These are phyloP conservation scores for Canis aureus DNA, from an alignment of 2,113 vertebrate species.

Conservation along the genomic window DNA sequence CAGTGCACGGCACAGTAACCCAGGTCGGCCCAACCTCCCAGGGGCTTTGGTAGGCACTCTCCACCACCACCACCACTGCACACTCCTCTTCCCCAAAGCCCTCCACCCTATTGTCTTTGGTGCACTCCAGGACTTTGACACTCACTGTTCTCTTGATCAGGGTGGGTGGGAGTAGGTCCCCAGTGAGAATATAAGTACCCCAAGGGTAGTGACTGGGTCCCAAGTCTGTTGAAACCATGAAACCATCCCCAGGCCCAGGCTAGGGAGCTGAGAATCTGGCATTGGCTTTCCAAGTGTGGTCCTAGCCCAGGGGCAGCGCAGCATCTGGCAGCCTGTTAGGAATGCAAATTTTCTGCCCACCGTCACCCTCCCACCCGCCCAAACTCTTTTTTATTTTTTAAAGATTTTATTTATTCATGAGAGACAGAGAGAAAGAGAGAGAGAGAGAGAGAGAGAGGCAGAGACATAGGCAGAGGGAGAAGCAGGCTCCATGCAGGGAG, in stretches of 20 bases:
- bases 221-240: background rate
- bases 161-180: background rate
- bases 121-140: background rate
- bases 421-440: too few relatives aligned
- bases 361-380: fast-evolving
- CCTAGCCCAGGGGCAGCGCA: background rate
- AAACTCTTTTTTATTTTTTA: too few relatives aligned
- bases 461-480: too few relatives aligned
- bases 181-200: background rate
- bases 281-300: background rate
- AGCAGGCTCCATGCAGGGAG: too few relatives aligned
- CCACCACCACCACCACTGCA: background rate
- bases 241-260: background rate
- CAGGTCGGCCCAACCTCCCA: background rate
- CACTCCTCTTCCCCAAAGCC: background rate
- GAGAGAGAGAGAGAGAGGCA: too few relatives aligned
- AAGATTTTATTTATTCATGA: too few relatives aligned
- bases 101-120: background rate
- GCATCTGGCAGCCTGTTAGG: background rate
- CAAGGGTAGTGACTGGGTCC: background rate
- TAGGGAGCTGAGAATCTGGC: background rate
- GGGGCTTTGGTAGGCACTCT: too few relatives aligned
- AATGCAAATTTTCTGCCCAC: background rate
- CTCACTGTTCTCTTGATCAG: background rate
- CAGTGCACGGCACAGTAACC: too few relatives aligned